A percentile compares a stretch with the other conserved stretches of the same genome.
Evolutionary conservation across 2,888 invertebrate genomes (phyloP).

Genomic region (Therioaphis trifolii): DNA sequence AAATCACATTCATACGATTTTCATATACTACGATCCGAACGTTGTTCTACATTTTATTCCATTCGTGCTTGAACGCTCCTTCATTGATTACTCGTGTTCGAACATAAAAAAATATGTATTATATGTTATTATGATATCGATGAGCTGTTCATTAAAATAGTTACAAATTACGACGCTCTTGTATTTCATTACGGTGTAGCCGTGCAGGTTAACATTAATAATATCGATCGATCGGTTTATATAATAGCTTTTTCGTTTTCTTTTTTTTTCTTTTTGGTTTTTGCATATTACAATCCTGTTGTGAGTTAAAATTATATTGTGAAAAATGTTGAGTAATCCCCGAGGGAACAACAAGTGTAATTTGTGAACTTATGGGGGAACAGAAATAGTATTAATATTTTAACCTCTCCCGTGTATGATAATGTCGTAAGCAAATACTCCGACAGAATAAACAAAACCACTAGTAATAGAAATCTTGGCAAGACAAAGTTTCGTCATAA

Average conservation of each 20-base stretch:
- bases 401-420: slow-evolving; percentile 29
- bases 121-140: too few species aligned
- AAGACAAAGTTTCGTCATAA: slow-evolving; percentile 51
- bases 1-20: background rate
- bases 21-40: too few species aligned
- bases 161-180: background rate
- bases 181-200: background rate
- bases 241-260: background rate
- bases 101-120: too few species aligned
- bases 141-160: background rate
- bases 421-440: slow-evolving; percentile 36
- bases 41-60: too few species aligned
- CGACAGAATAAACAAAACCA: slow-evolving; percentile 41
- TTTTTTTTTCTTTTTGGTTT: background rate
- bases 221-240: slow-evolving; percentile 26
- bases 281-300: slow-evolving; percentile 5
- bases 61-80: too few species aligned
- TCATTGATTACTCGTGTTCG: too few species aligned
- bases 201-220: background rate
- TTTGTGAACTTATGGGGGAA: slow-evolving; percentile 27
- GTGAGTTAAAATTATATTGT: slow-evolving; percentile 26
- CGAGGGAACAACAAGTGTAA: slow-evolving; percentile 37
- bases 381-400: slow-evolving; percentile 46
- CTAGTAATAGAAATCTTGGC: slow-evolving; percentile 50
- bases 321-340: slow-evolving; percentile 36